Base-by-base conservation (phyloP, 2,113 vertebrate genomes). In the Lophura nycthemera region DNA sequence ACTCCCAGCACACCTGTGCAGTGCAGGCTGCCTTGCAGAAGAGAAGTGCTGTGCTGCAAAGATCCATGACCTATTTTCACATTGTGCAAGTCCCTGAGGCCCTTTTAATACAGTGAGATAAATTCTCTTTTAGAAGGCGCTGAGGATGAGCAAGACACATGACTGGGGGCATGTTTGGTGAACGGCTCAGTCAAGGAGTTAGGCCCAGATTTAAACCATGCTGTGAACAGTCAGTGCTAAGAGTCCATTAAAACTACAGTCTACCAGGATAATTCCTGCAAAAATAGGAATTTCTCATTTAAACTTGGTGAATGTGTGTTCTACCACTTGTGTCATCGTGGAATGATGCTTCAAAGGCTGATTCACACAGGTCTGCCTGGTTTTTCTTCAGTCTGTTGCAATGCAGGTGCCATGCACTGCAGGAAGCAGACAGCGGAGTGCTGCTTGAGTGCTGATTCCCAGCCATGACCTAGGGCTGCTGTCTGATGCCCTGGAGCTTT, bases 61-160 rank as follows among this genome's bases (percentile, higher is more conserved):
- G 40, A 88, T 64, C 42, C 2, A 1, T 50, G 90, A 77, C 88
- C 90, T 57, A 42, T 77, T 92, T 94, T 70, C 75, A 67, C 50
- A 5, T 66, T 54, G 36, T 32, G 45, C 78, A 87, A 66, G 50
- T 77, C 79, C 74, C 75, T 19, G 16, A 27, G 90, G 92, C 34
- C 32, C 29, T 83, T 80, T 70, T 2, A 40, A n/a, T 65, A 73
- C 72, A n/a, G 40, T n/a, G 59, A 79, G 54, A 40, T 85, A 10
- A 59, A 80, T 70, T 66, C 27, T 13, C n/a, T 50, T 83, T 52
- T 14, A 34, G 56, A 73, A 89, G n/a, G n/a, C 60, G 36, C 50
- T 36, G 45, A 63, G 72, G 40, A 86, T 18, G 5, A 80, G 85
- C 40, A 70, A 71, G 85, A 50, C 0, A 0, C 64, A 70, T 79